Evolutionary conservation across 2,797 vertebrate genomes (phyloP), one percentile per base, ranked within the genome.

Genomic region (Leptatherina wallacei): DNA sequence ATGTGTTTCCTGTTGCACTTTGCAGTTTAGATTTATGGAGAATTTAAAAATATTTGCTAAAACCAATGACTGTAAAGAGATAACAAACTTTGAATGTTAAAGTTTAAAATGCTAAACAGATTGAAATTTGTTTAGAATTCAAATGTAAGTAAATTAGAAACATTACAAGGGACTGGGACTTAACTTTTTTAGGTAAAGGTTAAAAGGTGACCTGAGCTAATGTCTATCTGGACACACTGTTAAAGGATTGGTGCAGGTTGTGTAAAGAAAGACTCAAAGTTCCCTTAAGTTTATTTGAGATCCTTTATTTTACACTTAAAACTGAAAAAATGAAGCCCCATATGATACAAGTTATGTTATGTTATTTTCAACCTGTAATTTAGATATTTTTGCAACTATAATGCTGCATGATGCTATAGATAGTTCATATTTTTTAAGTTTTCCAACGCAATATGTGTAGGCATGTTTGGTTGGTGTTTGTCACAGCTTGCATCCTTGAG

Each of bases 161-260:
- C 35, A 54, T 6, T 58, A 2, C 22, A 30, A 51, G 24, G 32
- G 24, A 35, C 24, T 8, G 18, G 83, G 71, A 56, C 71, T 69
- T 71, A 44, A 33, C 27, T 40, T 42, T 63, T 52, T 47, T 49
- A 57, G 59, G 71, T 64, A 47, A 70, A 75, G 78, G 81, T 83
- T 40, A 78, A 71, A 71, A 61, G 58, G 62, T 56, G 33, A 65
- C 36, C 61, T 0, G n/a, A 32, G 30, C 40, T 76, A 42, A 85
- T 73, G 32, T 29, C 65, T 32, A 65, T 80, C 82, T 87, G 72
- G 70, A 57, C 44, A 33, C 30, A 52, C 62, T 65, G 64, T 59
- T 36, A 61, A 35, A 6, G 73, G 47, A 62, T 49, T 82, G 62
- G 60, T n/a, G 35, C 3, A 2, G 8, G 65, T 73, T 64, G 52